Base-by-base conservation (phyloP, 2,888 invertebrate species). In the Nomada goodeniana region DNA sequence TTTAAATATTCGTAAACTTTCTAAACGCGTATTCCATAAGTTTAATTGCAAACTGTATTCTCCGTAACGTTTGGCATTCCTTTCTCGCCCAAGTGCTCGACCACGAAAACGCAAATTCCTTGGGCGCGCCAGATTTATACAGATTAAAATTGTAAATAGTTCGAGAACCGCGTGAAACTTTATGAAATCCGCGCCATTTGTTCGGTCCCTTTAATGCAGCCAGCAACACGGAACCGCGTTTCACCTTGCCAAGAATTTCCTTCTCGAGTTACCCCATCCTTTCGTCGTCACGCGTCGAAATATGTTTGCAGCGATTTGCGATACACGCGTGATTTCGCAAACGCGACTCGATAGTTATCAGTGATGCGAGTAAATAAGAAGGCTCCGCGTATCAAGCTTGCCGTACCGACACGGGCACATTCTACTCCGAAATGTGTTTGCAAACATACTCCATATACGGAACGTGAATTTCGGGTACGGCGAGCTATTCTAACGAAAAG, bases 291-390 rank as follows among this genome's bases (percentile, higher is more conserved):
- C 52, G 53, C 2, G 9, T 4, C 7, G 42, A 23, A 72, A 77
- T 67, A 61, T 72, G 50, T 36, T 44, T n/a, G 4, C 47, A 15
- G 15, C 69, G 59, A 47, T n/a, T 57, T 3, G 23, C 57, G 63
- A 29, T 53, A 69, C 20, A 4, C 10, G n/a, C 3, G 36, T 11
- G 60, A 57, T 68, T 68, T 59, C 52, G 63, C 44, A 65, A 47
- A 50, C 47, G 52, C 59, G 9, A 69, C 60, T 59, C 55, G 50
- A 75, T 75, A 15, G 67, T 78, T 78, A 74, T 68, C 78, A 63
- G 57, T 42, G 23, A 1, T 23, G 26, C 13, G 53, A 57, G 55
- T 63, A 68, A 77, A 77, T 60, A 77, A 67, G 15, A 5, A 55
- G 18, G n/a, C 57, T 50, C 13, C 42, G 20, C 52, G 26, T 64